Evolutionary conservation across 1,140 invertebrate species (phyloP).

Genomic region (Patella vulgata): DNA sequence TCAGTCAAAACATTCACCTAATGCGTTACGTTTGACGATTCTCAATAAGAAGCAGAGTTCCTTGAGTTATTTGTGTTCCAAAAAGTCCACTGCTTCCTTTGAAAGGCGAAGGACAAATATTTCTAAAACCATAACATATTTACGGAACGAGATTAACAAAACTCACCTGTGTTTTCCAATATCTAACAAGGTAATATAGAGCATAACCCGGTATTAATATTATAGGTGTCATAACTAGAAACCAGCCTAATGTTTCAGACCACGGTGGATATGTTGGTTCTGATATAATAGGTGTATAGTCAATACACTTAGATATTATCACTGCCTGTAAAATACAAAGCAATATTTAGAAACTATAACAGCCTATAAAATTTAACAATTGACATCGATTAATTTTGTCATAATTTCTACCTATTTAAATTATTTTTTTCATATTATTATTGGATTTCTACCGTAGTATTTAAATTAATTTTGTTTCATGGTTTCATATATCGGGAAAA

Average conservation of each 20-base stretch:
- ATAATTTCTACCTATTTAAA: not conserved
- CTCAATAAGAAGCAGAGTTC: too few relatives aligned
- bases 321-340: conserved; percentile 68
- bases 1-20: too few relatives aligned
- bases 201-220: too few relatives aligned
- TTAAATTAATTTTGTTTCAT: not conserved
- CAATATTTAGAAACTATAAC: not conserved
- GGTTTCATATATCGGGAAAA: conserved; percentile 11
- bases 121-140: too few relatives aligned
- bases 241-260: conserved; percentile 48
- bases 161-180: too few relatives aligned
- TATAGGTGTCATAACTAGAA: conserved; percentile 15
- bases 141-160: too few relatives aligned
- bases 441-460: not conserved
- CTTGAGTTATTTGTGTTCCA: too few relatives aligned
- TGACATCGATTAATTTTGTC: not conserved
- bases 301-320: conserved; percentile 71
- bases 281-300: conserved; percentile 69
- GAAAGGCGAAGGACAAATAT: too few relatives aligned
- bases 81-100: too few relatives aligned
- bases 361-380: not conserved
- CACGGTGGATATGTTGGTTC: conserved; percentile 42
- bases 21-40: too few relatives aligned
- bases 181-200: too few relatives aligned
- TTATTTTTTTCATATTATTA: not conserved